Conservation (phyloP, 2,113 vertebrate genomes). For the Dinomys branickii region DNA sequence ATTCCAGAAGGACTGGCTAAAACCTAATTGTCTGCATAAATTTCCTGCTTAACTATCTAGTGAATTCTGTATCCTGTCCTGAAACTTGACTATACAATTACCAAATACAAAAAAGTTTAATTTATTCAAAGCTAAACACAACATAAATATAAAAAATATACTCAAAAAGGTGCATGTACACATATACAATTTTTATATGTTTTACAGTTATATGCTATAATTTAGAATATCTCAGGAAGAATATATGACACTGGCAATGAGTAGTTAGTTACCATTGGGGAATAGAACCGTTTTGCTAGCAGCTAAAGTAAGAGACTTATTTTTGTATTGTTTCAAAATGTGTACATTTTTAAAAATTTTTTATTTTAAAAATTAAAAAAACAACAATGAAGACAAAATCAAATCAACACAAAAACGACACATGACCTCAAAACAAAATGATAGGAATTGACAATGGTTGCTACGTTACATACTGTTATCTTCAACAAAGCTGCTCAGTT, state of each 20-base stretch:
- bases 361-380: too few species aligned
- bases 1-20: not conserved
- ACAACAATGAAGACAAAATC: too few species aligned
- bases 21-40: not conserved
- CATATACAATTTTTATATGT: not conserved
- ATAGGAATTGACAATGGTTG: too few species aligned
- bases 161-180: not conserved
- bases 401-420: too few species aligned
- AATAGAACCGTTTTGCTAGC: not conserved
- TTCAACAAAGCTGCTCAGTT: too few species aligned
- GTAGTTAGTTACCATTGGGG: not conserved
- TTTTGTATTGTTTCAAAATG: not conserved
- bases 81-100: not conserved
- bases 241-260: not conserved
- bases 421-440: too few species aligned
- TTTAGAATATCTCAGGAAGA: not conserved
- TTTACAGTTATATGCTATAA: not conserved
- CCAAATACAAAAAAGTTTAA: not conserved
- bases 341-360: not conserved
- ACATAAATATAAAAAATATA: not conserved
- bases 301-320: not conserved
- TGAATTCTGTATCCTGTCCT: not conserved
- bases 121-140: not conserved
- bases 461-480: too few species aligned
- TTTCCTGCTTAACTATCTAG: conserved; percentile 18